Percentiles rank a stretch among this genome's conserved stretches.
These are phyloP conservation scores for Lepidocolaptes lacrymiger DNA, from an alignment of 2,797 vertebrate genomes.

Conservation along the genomic window DNA sequence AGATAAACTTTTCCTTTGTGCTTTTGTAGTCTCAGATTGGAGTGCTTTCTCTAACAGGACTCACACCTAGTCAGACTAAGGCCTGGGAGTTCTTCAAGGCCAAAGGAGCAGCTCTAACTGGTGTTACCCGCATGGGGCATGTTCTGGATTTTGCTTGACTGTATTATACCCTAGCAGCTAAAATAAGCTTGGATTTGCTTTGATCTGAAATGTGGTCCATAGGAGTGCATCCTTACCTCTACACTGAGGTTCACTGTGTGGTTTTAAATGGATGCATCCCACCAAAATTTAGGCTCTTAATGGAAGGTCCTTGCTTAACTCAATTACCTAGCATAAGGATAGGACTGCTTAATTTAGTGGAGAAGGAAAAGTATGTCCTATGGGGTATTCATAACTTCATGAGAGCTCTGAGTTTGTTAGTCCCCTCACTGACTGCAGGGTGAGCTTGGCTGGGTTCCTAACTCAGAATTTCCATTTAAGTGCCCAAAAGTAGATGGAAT, in stretches of 20 bases:
- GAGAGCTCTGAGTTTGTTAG: neutral
- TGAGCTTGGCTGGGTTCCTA: neutral
- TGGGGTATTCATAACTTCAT: neutral
- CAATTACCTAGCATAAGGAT: neutral
- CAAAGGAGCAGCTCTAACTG: neutral
- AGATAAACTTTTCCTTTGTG: neutral
- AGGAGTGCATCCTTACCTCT: neutral
- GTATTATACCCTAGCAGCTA: neutral
- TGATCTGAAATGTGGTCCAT: neutral
- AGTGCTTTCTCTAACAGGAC: neutral
- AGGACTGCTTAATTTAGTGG: neutral
- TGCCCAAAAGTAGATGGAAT: neutral
- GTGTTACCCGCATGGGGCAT: neutral
- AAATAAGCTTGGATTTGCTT: neutral
- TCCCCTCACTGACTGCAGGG: neutral
- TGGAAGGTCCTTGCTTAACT: neutral
- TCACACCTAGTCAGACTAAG: neutral
- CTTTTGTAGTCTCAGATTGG: neutral
- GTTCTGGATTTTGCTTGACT: neutral
- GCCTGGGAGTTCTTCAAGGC: neutral
- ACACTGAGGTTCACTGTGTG: neutral
- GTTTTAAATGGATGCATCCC: neutral
- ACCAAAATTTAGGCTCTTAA: neutral
- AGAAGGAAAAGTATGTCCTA: neutral
- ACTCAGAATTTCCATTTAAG: neutral